Base-by-base conservation (phyloP, 2,888 invertebrate species). In the Nomada ruficornis region DNA sequence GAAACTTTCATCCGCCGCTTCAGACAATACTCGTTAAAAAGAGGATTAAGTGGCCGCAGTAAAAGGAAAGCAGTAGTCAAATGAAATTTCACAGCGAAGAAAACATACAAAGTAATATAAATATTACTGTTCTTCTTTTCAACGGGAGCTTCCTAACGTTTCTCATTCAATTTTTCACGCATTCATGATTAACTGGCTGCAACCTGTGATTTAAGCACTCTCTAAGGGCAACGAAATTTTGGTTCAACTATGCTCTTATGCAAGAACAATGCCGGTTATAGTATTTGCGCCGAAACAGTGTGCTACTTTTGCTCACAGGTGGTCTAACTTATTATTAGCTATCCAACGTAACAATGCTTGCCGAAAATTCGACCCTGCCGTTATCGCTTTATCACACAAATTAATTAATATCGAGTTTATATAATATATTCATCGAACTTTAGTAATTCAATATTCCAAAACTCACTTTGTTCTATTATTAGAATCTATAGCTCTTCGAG, bases 271-370 rank as follows among this genome's bases (percentile, higher is more conserved):
- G 77, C 54, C n/a, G 54, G 7, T 26, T 10, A 13, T 44, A 68
- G 50, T 50, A 50, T 63, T 62, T 54, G 26, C 18, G 7, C 18
- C 36, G 26, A 63, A 76, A 68, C 57, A 5, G 44, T 44, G 42
- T n/a, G 23, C 44, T 52, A 65, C 44, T 63, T 62, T 42, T 74
- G 23, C 42, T n/a, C 26, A 20, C 36, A 5, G 20, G 29, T 63
- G 71, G 20, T 52, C 11, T 44, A 67, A 57, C 69, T 77, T 76
- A 36, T 69, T 54, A 77, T 79, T 50, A 69, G 62, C 36, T 44
- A 13, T 18, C 18, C 2, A 54, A 29, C 2, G 11, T 36, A 69
- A 63, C 15, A 64, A 52, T 63, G 68, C 20, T 44, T 44, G 23
- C 36, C 44, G 54, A 77, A 77, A 54, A 68, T 78, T 77, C 68